phyloP scores from a whole-genome alignment of 1,140 invertebrate genomes.

The Heliconius congener region DNA sequence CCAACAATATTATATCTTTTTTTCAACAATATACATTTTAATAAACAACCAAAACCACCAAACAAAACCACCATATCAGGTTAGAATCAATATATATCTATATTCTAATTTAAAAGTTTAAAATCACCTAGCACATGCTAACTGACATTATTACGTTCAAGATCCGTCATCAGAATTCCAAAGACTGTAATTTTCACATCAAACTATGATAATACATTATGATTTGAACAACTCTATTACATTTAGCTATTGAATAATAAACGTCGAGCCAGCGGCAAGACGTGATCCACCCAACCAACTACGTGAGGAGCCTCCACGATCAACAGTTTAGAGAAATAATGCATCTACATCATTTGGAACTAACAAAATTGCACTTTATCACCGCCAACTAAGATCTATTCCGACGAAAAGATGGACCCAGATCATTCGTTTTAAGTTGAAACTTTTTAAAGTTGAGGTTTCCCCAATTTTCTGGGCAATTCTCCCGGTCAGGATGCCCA shows the following conservation, averaged over 20 bases:
- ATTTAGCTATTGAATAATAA: constrained; percentile 73
- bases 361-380: constrained; percentile 61
- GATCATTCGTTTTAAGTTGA: constrained; percentile 28
- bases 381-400: constrained; percentile 34
- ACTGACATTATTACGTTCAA: background rate
- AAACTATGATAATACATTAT: constrained; percentile 46
- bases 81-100: no score
- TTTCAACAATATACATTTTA: no score
- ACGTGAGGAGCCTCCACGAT: constrained; percentile 57
- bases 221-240: constrained; percentile 64
- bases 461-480: constrained; percentile 62
- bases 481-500: constrained; percentile 50
- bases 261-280: constrained; percentile 57
- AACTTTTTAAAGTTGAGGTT: constrained; percentile 59
- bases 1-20: no score
- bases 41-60: no score
- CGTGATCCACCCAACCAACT: constrained; percentile 56
- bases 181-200: constrained; percentile 41
- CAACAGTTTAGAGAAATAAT: constrained; percentile 41
- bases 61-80: no score
- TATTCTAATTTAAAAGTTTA: background rate
- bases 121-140: background rate
- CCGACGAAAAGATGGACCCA: constrained; percentile 26
- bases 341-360: constrained; percentile 48
- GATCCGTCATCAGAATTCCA: constrained; percentile 31